Evolutionary conservation across 2,888 invertebrate genomes (phyloP).

Genomic region (Stenurella melanura): DNA sequence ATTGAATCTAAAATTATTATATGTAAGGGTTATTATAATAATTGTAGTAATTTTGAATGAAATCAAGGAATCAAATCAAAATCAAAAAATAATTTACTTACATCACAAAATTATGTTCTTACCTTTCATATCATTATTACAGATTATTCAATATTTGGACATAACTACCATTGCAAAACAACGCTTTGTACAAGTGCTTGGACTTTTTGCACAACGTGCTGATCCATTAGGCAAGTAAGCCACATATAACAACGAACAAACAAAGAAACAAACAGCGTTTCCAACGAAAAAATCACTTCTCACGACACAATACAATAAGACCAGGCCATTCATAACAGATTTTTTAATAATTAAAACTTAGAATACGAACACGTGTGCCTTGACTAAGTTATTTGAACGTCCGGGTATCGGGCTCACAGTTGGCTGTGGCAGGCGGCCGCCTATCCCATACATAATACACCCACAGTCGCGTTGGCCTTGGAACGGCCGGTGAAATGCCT

Average conservation of each 20-base stretch:
- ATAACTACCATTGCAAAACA: background rate
- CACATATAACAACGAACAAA: conserved; percentile 13
- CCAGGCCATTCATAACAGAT: conserved; percentile 43
- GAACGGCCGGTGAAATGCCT: conserved; percentile 43
- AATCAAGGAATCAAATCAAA: no score
- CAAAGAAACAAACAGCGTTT: conserved; percentile 36
- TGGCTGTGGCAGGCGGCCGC: conserved; percentile 36
- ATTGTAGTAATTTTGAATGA: no score
- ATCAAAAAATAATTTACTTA: no score
- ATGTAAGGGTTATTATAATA: no score
- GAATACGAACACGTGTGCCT: conserved; percentile 47
- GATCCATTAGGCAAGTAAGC: conserved; percentile 3
- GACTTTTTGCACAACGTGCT: background rate
- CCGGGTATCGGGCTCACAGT: conserved; percentile 41
- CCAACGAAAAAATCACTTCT: conserved; percentile 34
- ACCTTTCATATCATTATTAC: background rate
- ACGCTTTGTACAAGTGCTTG: background rate
- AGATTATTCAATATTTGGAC: background rate
- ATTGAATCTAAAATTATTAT: no score
- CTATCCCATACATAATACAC: conserved; percentile 53
- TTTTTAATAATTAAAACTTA: conserved; percentile 45
- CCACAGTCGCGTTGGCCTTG: conserved; percentile 49
- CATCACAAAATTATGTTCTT: background rate
- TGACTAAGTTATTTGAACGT: conserved; percentile 38
- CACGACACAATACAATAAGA: conserved; percentile 42